phyloP scores from a whole-genome alignment of 2,113 vertebrate genomes.

The Triplophysa rosa region DNA sequence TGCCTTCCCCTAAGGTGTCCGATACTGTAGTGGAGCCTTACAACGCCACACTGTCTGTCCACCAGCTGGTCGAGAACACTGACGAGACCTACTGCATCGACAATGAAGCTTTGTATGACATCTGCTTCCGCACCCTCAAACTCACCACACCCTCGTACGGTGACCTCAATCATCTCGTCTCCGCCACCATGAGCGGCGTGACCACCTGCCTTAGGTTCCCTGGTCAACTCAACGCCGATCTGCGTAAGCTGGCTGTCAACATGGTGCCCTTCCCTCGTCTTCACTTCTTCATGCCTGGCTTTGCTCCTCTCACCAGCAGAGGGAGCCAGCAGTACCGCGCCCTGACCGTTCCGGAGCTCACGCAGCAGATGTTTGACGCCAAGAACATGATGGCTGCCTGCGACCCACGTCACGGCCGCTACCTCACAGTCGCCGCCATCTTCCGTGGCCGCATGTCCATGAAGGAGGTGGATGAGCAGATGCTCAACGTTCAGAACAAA shows the following conservation, averaged over 20 bases:
- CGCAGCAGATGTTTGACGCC: conserved; percentile 81
- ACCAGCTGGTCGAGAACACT: conserved; percentile 82
- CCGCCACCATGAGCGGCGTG: conserved; percentile 80
- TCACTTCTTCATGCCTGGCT: conserved; percentile 83
- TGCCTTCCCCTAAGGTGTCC: conserved; percentile 80
- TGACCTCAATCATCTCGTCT: conserved; percentile 80
- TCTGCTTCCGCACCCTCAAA: conserved; percentile 82
- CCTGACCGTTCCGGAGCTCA: conserved; percentile 78
- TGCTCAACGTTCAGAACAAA: conserved; percentile 92
- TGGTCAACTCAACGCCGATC: conserved; percentile 79
- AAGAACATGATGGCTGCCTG: conserved; percentile 85
- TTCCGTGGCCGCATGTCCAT: conserved; percentile 84
- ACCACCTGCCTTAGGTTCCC: conserved; percentile 82
- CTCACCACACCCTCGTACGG: conserved; percentile 80
- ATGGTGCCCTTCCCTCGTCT: conserved; percentile 84
- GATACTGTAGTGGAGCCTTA: conserved; percentile 82
- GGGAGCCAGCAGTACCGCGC: conserved; percentile 81
- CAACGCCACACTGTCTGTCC: conserved; percentile 79
- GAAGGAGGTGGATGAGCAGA: conserved; percentile 85
- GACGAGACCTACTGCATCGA: conserved; percentile 82
- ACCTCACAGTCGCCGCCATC: conserved; percentile 78
- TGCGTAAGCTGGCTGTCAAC: conserved; percentile 79
- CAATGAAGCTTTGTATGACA: conserved; percentile 80
- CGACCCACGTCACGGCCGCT: conserved; percentile 78
- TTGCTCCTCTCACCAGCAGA: conserved; percentile 79